phyloP scores from a whole-genome alignment of 2,888 invertebrate genomes.

The Psylliodes chrysocephalus region DNA sequence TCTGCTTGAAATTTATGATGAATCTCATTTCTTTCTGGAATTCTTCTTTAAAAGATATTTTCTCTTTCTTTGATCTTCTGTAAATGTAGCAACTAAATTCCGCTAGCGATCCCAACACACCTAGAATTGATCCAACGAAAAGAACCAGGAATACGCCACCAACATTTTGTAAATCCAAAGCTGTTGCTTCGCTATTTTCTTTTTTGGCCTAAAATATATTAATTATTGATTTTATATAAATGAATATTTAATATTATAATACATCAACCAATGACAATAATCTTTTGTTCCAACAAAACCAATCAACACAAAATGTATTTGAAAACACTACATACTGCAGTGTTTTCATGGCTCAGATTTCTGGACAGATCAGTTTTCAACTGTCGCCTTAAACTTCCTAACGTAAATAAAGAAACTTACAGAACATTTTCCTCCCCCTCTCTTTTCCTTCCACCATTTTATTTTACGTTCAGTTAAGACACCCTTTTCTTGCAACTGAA shows the following conservation, averaged over 20 bases:
- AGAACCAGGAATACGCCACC: slow-evolving; percentile 87
- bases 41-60: slow-evolving; percentile 75
- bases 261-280: no score
- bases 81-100: slow-evolving; percentile 72
- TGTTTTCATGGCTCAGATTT: no score
- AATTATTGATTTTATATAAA: not conserved
- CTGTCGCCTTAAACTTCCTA: no score
- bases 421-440: slow-evolving; percentile 78
- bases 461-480: slow-evolving; percentile 80
- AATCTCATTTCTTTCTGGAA: slow-evolving; percentile 78
- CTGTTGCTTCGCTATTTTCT: slow-evolving; percentile 67
- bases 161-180: slow-evolving; percentile 81
- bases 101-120: slow-evolving; percentile 73
- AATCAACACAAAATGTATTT: no score
- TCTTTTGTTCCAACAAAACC: no score
- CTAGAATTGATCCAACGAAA: slow-evolving; percentile 73
- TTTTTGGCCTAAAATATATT: slow-evolving; percentile 53
- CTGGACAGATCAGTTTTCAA: no score
- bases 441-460: slow-evolving; percentile 91
- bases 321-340: no score
- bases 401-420: no score
- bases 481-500: slow-evolving; percentile 87
- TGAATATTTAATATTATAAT: not conserved
- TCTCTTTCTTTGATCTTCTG: slow-evolving; percentile 45
- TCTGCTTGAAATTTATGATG: slow-evolving; percentile 75